Evolutionary conservation across 2,797 vertebrate genomes (phyloP).

Genomic region (Rachycentron canadum): DNA sequence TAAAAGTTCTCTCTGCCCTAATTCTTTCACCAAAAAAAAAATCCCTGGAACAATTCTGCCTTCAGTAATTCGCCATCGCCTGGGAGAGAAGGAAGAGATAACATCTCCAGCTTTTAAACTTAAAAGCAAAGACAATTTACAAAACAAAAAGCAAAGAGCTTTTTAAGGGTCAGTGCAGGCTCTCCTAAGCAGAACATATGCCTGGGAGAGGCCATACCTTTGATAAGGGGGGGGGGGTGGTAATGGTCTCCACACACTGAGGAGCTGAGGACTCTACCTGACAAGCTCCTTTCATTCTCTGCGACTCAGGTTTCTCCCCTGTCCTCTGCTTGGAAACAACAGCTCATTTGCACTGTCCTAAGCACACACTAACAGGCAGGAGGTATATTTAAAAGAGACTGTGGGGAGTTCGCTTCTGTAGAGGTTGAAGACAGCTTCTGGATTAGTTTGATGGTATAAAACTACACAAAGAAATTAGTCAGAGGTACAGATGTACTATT

Average conservation of each 20-base stretch:
- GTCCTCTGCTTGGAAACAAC: conserved; percentile 80
- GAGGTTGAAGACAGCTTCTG: conserved; percentile 34
- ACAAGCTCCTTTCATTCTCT: conserved; percentile 86
- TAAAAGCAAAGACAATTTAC: conserved; percentile 90
- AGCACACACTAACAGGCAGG: conserved; percentile 65
- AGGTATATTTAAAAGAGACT: conserved; percentile 58
- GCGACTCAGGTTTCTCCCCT: conserved; percentile 83
- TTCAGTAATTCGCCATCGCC: conserved; percentile 79
- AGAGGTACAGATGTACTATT: conserved; percentile 41
- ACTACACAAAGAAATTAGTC: conserved; percentile 41
- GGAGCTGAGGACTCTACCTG: conserved; percentile 82
- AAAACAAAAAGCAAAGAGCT: conserved; percentile 90
- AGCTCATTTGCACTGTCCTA: conserved; percentile 80
- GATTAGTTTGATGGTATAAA: conserved; percentile 44
- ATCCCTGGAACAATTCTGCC: conserved; percentile 73
- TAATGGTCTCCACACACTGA: conserved; percentile 83
- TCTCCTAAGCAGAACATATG: conserved; percentile 88
- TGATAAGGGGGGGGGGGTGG: conserved; percentile 80
- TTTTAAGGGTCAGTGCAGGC: conserved; percentile 88
- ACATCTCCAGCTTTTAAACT: conserved; percentile 87
- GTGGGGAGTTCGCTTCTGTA: conserved; percentile 50
- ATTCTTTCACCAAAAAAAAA: conserved; percentile 57
- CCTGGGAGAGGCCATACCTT: conserved; percentile 86
- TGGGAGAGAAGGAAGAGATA: conserved; percentile 81
- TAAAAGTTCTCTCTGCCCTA: conserved; percentile 53